These are phyloP conservation scores for Margaritifera margaritifera DNA, from an alignment of 2,888 invertebrate species.

Conservation along the genomic window DNA sequence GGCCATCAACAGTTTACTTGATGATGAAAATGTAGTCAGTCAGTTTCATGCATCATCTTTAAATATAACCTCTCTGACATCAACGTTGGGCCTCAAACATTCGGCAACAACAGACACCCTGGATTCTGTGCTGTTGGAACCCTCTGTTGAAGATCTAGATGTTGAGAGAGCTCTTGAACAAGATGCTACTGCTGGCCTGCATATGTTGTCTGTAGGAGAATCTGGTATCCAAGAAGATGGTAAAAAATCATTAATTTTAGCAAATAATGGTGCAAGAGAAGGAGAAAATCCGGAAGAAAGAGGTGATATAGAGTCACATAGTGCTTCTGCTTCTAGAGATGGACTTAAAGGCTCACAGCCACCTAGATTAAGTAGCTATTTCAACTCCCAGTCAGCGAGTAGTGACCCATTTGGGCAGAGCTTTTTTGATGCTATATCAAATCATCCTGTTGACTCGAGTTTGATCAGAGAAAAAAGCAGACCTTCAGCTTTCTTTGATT, in stretches of 20 bases:
- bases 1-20: too few species aligned
- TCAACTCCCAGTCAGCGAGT: constrained; percentile 31
- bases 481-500: too few species aligned
- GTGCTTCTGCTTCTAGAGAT: not conserved
- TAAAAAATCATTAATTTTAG: not conserved
- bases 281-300: constrained; percentile 5
- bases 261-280: constrained; percentile 7
- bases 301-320: not conserved
- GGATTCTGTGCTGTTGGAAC: constrained; percentile 63
- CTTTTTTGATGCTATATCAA: constrained; percentile 51
- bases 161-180: constrained; percentile 5
- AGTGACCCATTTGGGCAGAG: constrained; percentile 46
- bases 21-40: too few species aligned
- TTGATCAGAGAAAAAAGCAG: too few species aligned
- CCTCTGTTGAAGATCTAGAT: constrained; percentile 44
- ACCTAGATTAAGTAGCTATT: constrained; percentile 58
- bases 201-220: constrained; percentile 1
- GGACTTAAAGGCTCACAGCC: constrained; percentile 6
- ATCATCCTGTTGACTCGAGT: not conserved
- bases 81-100: constrained; percentile 42
- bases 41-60: too few species aligned
- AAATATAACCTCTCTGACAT: too few species aligned
- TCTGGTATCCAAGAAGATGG: constrained; percentile 1
- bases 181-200: not conserved
- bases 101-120: constrained; percentile 65